Base-by-base conservation (phyloP, 2,113 vertebrate genomes). In the Paraplagusia blochii region DNA sequence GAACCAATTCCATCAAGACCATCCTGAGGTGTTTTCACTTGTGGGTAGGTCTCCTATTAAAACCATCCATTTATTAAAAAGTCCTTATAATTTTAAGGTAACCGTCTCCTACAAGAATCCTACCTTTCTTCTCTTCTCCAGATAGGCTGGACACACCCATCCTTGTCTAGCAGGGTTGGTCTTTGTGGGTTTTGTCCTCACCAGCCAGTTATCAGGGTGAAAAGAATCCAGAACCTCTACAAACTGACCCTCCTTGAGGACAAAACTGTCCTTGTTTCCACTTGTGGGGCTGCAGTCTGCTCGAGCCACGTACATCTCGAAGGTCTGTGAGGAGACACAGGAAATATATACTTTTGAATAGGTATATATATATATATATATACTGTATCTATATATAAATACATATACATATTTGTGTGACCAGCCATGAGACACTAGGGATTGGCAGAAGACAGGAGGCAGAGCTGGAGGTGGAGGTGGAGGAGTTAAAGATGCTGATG, bases 111-210 rank as follows among this genome's bases (percentile, higher is more conserved):
- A n/a, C n/a, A n/a, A n/a, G n/a, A n/a, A n/a, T 6, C 57, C 50
- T 69, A 99, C 97, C 93, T 94, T 95, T 59, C 95, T 91, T 56
- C 92, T 95, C 81, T 92, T 96, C 80, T 99, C 95, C 72, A 98
- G 80, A 57, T 97, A 99, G 9, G 97, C 97, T 1, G 96, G 95
- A 8, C 94, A 98, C 9, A 98, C 91, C 97, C 97, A 99, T 0
- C 95, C 97, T 80, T 98, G 96, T 12, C 95, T 83, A 7, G 94
- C 93, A 1, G 93, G 92, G 57, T 91, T 95, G 1, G 88, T 93
- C 79, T 97, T 98, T 2, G 93, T 95, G 65, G 96, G 97, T 81
- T 98, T 99, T 43, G 97, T 99, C 50, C 95, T 93, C 42, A 99
- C 92, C 5, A 99, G 84, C 97, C 97, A 99, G 47, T 88, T 93